A percentile compares a stretch with the other conserved stretches of the same genome.
phyloP scores from a whole-genome alignment of 2,797 vertebrate species.

The Parotocinclus haroldoi region DNA sequence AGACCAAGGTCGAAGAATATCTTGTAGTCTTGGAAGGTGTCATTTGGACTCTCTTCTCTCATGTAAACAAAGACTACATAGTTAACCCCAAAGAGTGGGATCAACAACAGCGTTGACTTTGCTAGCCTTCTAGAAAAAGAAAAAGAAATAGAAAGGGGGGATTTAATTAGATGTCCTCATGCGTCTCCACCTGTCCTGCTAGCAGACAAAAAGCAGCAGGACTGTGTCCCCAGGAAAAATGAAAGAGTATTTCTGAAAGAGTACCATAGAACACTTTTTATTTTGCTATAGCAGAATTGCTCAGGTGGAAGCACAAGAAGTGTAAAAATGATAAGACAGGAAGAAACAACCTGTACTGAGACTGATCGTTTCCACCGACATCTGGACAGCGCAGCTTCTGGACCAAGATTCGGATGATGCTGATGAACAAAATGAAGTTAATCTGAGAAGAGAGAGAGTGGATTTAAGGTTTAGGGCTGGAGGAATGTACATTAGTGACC shows the following conservation, averaged over 20 bases:
- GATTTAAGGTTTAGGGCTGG: neutral
- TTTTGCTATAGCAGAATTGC: neutral
- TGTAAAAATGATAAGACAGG: neutral
- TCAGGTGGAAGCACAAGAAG: neutral
- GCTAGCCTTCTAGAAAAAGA: slow-evolving; percentile 78
- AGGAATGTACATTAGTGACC: neutral
- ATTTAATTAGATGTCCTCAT: too few relatives aligned
- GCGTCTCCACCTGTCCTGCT: too few relatives aligned
- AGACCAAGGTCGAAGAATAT: slow-evolving; percentile 86
- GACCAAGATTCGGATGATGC: slow-evolving; percentile 86
- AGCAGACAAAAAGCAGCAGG: too few relatives aligned
- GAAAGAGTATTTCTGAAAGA: too few relatives aligned
- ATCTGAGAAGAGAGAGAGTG: slow-evolving; percentile 66
- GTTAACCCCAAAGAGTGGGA: slow-evolving; percentile 89
- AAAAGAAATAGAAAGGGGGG: slow-evolving; percentile 3
- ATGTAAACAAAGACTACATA: slow-evolving; percentile 86
- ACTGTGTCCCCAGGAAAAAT: too few relatives aligned
- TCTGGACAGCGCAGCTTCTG: slow-evolving; percentile 87
- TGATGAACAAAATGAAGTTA: slow-evolving; percentile 89
- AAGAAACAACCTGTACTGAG: slow-evolving; percentile 80
- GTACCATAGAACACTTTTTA: too few relatives aligned
- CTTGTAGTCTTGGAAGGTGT: slow-evolving; percentile 70
- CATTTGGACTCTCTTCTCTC: slow-evolving; percentile 60
- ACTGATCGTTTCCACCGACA: slow-evolving; percentile 82
- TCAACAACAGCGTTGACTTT: slow-evolving; percentile 90